Conservation (phyloP, 2,797 vertebrate genomes). For the Knipowitschia caucasica region DNA sequence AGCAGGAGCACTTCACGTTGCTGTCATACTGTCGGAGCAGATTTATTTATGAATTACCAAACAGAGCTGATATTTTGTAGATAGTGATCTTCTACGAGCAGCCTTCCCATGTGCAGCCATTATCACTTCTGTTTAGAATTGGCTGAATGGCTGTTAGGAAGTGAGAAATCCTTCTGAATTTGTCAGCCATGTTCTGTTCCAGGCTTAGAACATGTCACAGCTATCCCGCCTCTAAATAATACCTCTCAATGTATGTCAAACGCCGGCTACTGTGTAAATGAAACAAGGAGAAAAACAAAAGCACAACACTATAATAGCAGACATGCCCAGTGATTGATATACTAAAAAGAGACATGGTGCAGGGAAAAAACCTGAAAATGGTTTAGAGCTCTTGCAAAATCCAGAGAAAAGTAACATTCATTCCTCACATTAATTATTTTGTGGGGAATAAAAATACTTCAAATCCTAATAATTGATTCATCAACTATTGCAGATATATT, state of each 20-base stretch:
- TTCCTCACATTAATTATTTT: too few species aligned
- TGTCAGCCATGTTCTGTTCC: constrained; percentile 46
- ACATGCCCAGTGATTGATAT: too few species aligned
- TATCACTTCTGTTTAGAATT: constrained; percentile 39
- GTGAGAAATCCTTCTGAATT: constrained; percentile 57
- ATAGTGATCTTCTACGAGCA: constrained; percentile 34
- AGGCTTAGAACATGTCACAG: constrained; percentile 26
- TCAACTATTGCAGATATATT: too few species aligned
- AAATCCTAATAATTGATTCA: too few species aligned
- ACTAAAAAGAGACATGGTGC: too few species aligned
- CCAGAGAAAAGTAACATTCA: too few species aligned
- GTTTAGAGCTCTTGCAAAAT: too few species aligned
- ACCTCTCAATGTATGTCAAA: constrained; percentile 22
- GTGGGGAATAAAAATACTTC: too few species aligned
- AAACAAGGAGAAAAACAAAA: constrained; percentile 13
- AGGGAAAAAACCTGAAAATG: too few species aligned
- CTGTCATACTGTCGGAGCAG: constrained; percentile 30
- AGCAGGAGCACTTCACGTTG: constrained; percentile 8
- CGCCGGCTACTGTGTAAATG: constrained; percentile 7
- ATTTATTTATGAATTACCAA: constrained; percentile 29
- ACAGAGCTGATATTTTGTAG: constrained; percentile 27
- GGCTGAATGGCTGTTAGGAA: constrained; percentile 46
- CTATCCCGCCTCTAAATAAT: constrained; percentile 14
- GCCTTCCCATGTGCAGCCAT: constrained; percentile 32
- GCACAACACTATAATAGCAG: too few species aligned